Evolutionary conservation across 2,797 vertebrate genomes (phyloP), one percentile per base, ranked within the genome.

Genomic region (Lepidocolaptes lacrymiger): DNA sequence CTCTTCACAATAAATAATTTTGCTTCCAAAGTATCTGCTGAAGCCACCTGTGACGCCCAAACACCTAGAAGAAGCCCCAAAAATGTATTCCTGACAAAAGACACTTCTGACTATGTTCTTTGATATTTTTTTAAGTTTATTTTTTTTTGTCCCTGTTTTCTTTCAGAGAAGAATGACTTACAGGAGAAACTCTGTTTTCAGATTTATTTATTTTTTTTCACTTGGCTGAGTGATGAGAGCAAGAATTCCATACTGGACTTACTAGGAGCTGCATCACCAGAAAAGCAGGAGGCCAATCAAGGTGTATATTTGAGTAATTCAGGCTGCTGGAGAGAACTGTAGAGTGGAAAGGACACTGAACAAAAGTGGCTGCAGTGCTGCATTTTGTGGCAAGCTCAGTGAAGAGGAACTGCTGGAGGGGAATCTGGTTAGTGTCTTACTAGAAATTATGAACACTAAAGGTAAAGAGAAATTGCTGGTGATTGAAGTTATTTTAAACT

Each of bases 1-100:
- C 51, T 46, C 54, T 78, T 85, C 54, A 77, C 72, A 58, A 77
- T 91, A 94, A 94, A 63, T 44, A 86, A 27, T 90, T 90, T 79
- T 91, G 27, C 54, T 82, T 95, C 81, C 84, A 51, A 58, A 85
- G 46, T 71, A 27, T 92, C 49, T 88, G 66, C 66, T 85, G 73
- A 88, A 85, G 68, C 76, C 56, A 78, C 88, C 88, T 91, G 77
- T 89, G 63, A 73, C 1, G 37, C 80, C 71, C 71, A 61, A 51
- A 37, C 41, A 67, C 64, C 55, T 63, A 81, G 39, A 55, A 84
- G 43, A 72, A 41, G 23, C 43, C 88, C 32, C 27, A 69, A 77
- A 91, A 24, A 80, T 51, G 9, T 34, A 36, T 77, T 88, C 23
- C 26, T 78, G 39, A 75, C 44, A 77, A 83, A 87, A 94, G 72